These are phyloP conservation scores for Cheilosia impressa DNA, from an alignment of 2,888 invertebrate species.

Conservation along the genomic window DNA sequence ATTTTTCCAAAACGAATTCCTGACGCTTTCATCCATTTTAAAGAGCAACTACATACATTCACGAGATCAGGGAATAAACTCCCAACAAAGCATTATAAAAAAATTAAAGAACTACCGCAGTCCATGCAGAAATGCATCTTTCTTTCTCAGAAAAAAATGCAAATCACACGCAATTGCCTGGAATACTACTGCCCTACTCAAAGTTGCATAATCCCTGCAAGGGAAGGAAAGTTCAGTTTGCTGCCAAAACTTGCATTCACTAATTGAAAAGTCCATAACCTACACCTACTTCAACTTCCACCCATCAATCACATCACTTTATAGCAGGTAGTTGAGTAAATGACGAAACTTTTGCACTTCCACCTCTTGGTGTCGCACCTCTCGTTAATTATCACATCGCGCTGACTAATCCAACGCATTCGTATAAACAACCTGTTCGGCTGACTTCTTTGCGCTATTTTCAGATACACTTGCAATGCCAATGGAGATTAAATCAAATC, in stretches of 20 bases:
- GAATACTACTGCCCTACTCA: neutral
- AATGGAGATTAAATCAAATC: neutral
- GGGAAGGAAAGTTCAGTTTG: neutral
- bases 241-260: neutral
- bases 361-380: neutral
- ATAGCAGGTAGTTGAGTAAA: neutral
- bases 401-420: conserved; percentile 34
- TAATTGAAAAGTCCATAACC: neutral
- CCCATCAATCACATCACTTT: neutral
- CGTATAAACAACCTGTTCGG: conserved; percentile 53
- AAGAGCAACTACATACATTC: no score
- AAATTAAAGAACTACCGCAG: neutral
- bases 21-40: no score
- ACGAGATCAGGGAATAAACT: no score
- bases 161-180: neutral
- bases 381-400: conserved; percentile 17
- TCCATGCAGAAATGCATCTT: neutral
- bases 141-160: neutral
- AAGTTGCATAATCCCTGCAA: conserved; percentile 21
- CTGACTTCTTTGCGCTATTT: neutral
- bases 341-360: conserved; percentile 31
- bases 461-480: neutral
- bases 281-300: neutral
- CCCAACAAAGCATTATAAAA: no score
- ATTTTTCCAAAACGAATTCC: no score